Evolutionary conservation across 2,888 invertebrate species (phyloP), one percentile per base, ranked within the genome.

Genomic region (Matsumyia berberina): DNA sequence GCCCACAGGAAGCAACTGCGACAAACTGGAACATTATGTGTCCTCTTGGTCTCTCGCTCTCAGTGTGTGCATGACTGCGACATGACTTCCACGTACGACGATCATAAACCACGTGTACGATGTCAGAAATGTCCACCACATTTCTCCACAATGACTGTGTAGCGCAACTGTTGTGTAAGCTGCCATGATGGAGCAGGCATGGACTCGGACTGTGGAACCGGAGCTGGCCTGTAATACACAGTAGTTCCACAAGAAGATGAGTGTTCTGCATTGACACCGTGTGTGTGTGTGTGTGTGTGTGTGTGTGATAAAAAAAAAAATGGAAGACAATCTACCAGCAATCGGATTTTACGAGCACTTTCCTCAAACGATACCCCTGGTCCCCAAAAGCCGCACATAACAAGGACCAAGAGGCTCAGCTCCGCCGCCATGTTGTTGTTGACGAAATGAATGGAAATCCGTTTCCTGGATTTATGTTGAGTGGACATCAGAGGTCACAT

Each of bases 61-160:
- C 12, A 24, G 24, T 57, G 49, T 74, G 80, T 80, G 44, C 64
- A 74, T 80, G 85, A 74, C 80, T 80, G 80, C 85, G 39, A 85
- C 80, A 85, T 85, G 80, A 85, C 80, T 85, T 85, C 60, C 74
- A 85, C 85, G 85, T 85, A 85, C 74, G 64, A 74, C 53, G 74
- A 74, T 85, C 85, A 85, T 85, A 85, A 80, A 85, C 85, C 80
- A 85, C 85, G 85, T 85, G 85, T 80, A 85, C 85, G 49, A 80
- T 85, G 85, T 85, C 80, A 80, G 57, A 80, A 85, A 60, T 74
- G 74, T 85, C 85, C 80, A 80, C 74, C 80, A 53, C 74, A 80
- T 77, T 70, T 82, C 60, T 72, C 82, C 66, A 35, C 35, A 67
- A 62, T 57, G n/a, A n/a, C n/a, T n/a, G 64, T 69, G 67, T 73